phyloP scores from a whole-genome alignment of 2,113 vertebrate species.

The Mungos mungo region DNA sequence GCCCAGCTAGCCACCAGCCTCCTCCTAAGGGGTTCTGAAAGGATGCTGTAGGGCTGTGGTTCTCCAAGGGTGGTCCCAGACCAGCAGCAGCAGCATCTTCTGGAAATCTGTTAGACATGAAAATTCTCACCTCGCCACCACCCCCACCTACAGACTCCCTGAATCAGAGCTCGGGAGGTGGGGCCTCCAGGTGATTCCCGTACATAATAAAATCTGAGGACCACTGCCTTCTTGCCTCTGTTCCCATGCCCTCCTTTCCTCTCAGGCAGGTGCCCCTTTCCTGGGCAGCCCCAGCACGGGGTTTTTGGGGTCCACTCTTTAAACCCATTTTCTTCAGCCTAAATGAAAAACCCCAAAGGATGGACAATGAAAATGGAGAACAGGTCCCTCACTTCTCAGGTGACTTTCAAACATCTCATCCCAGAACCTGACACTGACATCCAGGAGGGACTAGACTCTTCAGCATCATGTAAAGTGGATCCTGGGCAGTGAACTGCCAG shows the following conservation, averaged over 20 bases:
- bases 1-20: too few species aligned
- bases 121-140: background rate
- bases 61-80: background rate
- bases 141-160: background rate
- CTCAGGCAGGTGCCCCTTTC: background rate
- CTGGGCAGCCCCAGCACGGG: background rate
- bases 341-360: background rate
- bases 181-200: background rate
- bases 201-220: background rate
- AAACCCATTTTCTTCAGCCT: background rate
- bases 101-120: background rate
- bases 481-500: background rate
- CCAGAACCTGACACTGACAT: background rate
- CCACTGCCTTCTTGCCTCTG: background rate
- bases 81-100: background rate
- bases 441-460: background rate
- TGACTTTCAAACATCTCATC: background rate
- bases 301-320: background rate
- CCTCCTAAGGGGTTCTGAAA: background rate
- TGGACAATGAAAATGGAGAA: background rate
- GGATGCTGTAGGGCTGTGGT: too few species aligned
- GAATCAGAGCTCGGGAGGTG: background rate
- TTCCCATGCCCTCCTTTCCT: background rate
- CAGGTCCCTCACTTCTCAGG: background rate
- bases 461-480: background rate